Evolutionary conservation across 2,113 vertebrate species (phyloP).

Genomic region (Passer domesticus): DNA sequence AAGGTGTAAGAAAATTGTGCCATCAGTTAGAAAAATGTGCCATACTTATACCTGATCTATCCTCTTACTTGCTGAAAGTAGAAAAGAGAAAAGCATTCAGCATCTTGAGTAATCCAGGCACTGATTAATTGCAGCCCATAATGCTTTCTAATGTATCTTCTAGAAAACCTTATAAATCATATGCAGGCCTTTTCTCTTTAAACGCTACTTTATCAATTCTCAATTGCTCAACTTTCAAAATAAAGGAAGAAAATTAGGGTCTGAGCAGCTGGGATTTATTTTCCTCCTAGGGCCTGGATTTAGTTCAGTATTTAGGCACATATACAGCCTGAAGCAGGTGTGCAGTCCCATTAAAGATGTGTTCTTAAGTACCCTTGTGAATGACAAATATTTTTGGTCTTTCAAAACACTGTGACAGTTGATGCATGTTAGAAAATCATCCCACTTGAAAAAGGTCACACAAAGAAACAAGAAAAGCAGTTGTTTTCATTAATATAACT

Average conservation of each 20-base stretch:
- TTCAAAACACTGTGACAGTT: neutral
- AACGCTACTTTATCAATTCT: constrained; percentile 15
- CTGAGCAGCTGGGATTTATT: neutral
- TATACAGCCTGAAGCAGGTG: neutral
- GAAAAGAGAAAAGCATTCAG: constrained; percentile 38
- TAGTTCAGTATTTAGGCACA: neutral
- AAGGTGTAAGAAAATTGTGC: constrained; percentile 27
- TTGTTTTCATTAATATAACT: neutral
- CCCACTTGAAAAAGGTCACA: neutral
- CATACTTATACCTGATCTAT: neutral
- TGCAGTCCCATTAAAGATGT: rapidly evolving
- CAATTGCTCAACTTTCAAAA: neutral
- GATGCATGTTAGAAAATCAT: neutral
- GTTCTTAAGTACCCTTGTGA: neutral
- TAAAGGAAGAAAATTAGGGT: neutral
- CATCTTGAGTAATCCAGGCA: neutral
- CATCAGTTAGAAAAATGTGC: constrained; percentile 53
- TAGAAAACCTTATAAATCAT: constrained; percentile 36
- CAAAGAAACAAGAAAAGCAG: neutral
- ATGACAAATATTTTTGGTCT: neutral
- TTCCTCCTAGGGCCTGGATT: neutral
- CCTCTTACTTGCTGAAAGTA: neutral
- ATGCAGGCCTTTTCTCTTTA: neutral
- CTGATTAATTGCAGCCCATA: constrained; percentile 12
- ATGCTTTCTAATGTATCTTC: constrained; percentile 36